A percentile compares a stretch with the other conserved stretches of the same genome.
These are phyloP conservation scores for Montifringilla adamsi DNA, from an alignment of 2,113 vertebrate species.

Conservation along the genomic window DNA sequence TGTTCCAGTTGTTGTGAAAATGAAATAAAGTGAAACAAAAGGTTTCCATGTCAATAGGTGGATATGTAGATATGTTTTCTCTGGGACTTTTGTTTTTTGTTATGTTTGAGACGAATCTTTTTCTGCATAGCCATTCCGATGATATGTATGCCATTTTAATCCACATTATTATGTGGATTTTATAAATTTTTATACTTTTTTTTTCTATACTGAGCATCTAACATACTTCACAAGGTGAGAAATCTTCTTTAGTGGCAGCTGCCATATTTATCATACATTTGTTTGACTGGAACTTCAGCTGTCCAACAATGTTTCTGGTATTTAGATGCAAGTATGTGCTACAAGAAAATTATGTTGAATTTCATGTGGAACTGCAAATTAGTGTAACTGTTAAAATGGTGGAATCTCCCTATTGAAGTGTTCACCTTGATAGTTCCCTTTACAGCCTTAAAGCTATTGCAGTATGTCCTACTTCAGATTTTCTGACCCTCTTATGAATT, in stretches of 20 bases:
- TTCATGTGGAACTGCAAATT: background rate
- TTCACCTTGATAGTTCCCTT: background rate
- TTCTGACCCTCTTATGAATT: background rate
- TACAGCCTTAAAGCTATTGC: background rate
- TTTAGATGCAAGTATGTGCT: background rate
- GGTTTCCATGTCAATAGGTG: accelerated
- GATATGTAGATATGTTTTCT: background rate
- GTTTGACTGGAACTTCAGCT: background rate
- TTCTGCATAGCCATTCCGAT: background rate
- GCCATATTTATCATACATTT: background rate
- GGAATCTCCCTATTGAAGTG: background rate
- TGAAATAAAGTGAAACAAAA: background rate
- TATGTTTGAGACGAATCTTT: background rate
- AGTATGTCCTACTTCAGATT: background rate
- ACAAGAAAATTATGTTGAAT: background rate
- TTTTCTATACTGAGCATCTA: background rate
- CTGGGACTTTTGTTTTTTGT: background rate
- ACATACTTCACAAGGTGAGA: background rate
- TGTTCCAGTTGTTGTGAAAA: background rate
- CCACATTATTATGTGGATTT: background rate
- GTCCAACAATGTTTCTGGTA: background rate
- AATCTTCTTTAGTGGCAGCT: background rate
- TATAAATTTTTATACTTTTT: background rate
- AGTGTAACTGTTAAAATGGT: background rate
- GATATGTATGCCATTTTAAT: background rate